These are phyloP conservation scores for Dioctria linearis DNA, from an alignment of 2,888 invertebrate genomes.

Conservation along the genomic window DNA sequence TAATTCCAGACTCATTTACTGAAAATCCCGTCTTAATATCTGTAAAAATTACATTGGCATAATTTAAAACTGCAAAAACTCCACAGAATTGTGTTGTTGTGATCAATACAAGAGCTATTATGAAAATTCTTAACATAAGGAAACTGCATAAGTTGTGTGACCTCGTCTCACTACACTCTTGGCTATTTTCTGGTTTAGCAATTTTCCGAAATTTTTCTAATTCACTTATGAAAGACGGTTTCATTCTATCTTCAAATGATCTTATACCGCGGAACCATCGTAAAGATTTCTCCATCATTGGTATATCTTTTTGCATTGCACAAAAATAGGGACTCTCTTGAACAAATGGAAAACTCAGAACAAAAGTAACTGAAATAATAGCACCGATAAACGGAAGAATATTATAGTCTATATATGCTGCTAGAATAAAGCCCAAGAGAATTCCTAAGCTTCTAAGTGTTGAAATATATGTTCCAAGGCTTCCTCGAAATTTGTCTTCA, in stretches of 20 bases:
- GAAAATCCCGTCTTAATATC: constrained; percentile 58
- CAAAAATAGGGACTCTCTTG: constrained; percentile 67
- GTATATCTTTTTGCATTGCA: constrained; percentile 62
- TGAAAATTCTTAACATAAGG: constrained; percentile 34
- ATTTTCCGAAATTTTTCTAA: constrained; percentile 61
- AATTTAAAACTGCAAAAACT: constrained; percentile 65
- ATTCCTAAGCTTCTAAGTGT: constrained; percentile 65
- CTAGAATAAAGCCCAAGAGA: constrained; percentile 63
- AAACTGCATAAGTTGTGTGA: neutral
- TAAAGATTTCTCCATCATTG: constrained; percentile 65
- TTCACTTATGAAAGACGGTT: constrained; percentile 64
- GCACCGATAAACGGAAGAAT: constrained; percentile 63
- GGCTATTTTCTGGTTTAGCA: neutral
- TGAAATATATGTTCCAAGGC: constrained; percentile 63
- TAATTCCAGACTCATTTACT: constrained; percentile 62
- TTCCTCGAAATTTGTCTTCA: constrained; percentile 59
- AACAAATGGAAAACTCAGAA: constrained; percentile 66
- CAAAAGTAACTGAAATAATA: constrained; percentile 63
- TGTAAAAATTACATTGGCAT: constrained; percentile 63
- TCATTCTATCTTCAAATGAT: constrained; percentile 64
- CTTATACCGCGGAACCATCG: constrained; percentile 68
- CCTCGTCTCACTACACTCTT: neutral
- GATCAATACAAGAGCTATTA: constrained; percentile 63
- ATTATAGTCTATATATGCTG: constrained; percentile 62
- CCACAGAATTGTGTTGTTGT: constrained; percentile 66